A percentile compares a stretch with the other conserved stretches of the same genome.
Evolutionary conservation across 2,113 vertebrate species (phyloP).

Genomic region (Carassius carassius): DNA sequence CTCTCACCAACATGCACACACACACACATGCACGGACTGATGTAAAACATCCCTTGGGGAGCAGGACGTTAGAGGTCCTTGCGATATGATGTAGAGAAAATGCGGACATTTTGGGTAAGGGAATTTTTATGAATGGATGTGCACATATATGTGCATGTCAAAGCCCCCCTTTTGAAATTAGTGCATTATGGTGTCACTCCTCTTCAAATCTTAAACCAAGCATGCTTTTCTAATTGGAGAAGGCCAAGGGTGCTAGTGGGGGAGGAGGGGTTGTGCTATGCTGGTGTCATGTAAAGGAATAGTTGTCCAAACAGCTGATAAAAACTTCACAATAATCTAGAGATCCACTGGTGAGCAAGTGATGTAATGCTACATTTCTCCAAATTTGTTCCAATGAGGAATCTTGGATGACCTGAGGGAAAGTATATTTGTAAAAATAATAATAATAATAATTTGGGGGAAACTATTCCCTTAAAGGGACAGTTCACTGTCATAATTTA

Average conservation of each 20-base stretch:
- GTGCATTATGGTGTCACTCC: too few species aligned
- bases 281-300: neutral
- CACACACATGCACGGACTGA: conserved; percentile 15
- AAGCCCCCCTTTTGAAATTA: conserved; percentile 23
- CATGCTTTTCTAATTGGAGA: conserved; percentile 33
- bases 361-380: too few species aligned
- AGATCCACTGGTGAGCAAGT: too few species aligned
- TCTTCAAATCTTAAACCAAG: conserved; percentile 17
- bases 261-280: neutral
- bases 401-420: too few species aligned
- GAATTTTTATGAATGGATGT: conserved; percentile 16
- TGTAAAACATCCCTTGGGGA: conserved; percentile 31
- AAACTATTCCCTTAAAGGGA: too few species aligned
- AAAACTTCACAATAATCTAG: too few species aligned
- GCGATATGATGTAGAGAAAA: conserved; percentile 57
- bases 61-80: neutral
- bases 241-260: neutral
- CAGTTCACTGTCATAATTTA: too few species aligned
- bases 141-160: neutral
- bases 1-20: neutral
- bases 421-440: too few species aligned
- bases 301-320: too few species aligned
- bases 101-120: conserved; percentile 49
- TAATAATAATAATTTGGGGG: too few species aligned
- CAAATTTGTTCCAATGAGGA: too few species aligned